Evolutionary conservation across 2,113 vertebrate species (phyloP), one percentile per base, ranked within the genome.

Genomic region (Nothobranchius furzeri): DNA sequence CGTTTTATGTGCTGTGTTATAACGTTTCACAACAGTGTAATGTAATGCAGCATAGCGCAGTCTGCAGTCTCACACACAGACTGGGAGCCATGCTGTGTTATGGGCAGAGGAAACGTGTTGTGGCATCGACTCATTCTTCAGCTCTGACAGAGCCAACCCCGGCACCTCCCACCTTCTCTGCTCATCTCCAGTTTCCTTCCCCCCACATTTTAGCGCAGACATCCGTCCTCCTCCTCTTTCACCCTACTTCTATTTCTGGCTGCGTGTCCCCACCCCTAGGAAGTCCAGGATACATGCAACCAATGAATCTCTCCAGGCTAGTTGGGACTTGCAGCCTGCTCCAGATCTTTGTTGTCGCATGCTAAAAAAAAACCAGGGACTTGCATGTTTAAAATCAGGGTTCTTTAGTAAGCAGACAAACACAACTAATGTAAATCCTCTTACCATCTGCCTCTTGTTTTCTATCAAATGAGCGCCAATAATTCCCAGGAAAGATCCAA

Each of bases 401-500:
- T 45, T 49, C 35, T 65, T 10, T 14, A 42, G 64, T 58, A 20
- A 20, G 20, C 20, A 20, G 24, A 63, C 61, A 70, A 55, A 76
- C 76, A 74, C 42, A 70, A 57, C 55, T 70, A 68, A 85, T 61
- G 70, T 57, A 80, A 87, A 80, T 93, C 93, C 57, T 83, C 92
- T 96, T 94, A 99, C 98, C 98, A 99, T 98, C 91, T 99, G 98
- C 83, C 96, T 94, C 93, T 98, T 99, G 92, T 99, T 98, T 79
- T 98, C 98, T 85, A 98, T 95, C 87, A 99, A 92, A 92, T 99
- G 96, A 83, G 97, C 94, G 55, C 98, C 98, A 1, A 99, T 98
- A 88, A 99, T 97, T 93, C 98, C 98, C 85, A 99, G 95, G 87
- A 99, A 98, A 0, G 97, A 99, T 69, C 98, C 98, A 72, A 99